A percentile compares a stretch with the other conserved stretches of the same genome.
Conservation (phyloP, 2,888 invertebrate genomes). For the Lasioglossum leucozonium region DNA sequence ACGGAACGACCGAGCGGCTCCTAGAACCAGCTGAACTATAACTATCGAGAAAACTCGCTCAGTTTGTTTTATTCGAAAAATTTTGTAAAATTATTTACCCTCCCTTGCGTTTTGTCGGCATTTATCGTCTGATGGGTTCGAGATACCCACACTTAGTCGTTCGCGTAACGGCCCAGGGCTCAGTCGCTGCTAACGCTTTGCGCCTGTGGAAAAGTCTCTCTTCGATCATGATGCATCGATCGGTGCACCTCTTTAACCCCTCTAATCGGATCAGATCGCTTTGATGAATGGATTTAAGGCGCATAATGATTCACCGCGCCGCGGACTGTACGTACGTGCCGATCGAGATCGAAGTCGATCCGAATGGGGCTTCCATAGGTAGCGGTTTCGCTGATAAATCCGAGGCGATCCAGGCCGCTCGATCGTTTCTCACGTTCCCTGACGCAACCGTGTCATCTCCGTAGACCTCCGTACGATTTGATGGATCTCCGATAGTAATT, state of each 20-base stretch:
- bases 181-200: background rate
- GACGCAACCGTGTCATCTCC: conserved; percentile 35
- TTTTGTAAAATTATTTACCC: background rate
- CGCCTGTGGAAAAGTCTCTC: background rate
- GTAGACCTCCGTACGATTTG: conserved; percentile 18
- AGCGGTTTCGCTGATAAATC: conserved; percentile 43
- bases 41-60: background rate
- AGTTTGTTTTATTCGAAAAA: background rate
- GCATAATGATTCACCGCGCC: background rate
- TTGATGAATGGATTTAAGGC: conserved; percentile 2
- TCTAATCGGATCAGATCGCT: background rate
- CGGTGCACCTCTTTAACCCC: conserved; percentile 7
- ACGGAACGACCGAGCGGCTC: background rate
- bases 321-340: background rate
- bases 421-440: conserved; percentile 45
- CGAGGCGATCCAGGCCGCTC: background rate
- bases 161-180: no score
- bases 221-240: background rate
- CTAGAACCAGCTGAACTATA: background rate
- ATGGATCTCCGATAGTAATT: conserved; percentile 33
- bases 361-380: background rate
- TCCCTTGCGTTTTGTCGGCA: background rate
- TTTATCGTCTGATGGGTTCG: background rate
- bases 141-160: background rate
- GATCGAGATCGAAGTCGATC: conserved; percentile 13